A percentile compares a stretch with the other conserved stretches of the same genome.
These are phyloP conservation scores for Drosophila nigritarsus DNA, from an alignment of 2,888 invertebrate genomes.

Conservation along the genomic window DNA sequence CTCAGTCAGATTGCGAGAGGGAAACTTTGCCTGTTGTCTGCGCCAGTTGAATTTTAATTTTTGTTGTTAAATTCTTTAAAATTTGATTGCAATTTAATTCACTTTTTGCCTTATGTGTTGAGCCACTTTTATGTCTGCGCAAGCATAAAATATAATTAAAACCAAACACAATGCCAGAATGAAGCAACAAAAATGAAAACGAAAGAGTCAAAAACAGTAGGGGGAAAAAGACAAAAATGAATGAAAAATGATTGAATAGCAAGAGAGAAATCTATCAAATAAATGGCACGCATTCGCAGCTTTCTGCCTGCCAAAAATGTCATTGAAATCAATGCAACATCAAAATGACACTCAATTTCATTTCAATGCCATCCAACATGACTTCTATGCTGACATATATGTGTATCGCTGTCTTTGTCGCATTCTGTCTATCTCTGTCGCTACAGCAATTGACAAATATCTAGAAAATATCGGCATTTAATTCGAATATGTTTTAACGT, in stretches of 20 bases:
- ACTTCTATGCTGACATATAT: constrained; percentile 21
- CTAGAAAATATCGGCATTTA: not conserved
- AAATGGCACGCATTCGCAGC: constrained; percentile 53
- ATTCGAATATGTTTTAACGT: not conserved
- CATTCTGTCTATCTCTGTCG: not conserved
- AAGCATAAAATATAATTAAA: constrained; percentile 55
- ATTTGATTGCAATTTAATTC: constrained; percentile 44
- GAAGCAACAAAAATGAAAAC: constrained; percentile 27
- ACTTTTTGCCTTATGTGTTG: constrained; percentile 38
- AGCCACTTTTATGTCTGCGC: constrained; percentile 40
- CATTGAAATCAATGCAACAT: constrained; percentile 25
- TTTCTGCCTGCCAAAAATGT: constrained; percentile 18
- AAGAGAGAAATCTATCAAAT: constrained; percentile 4
- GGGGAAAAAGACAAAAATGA: not conserved
- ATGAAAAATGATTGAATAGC: not conserved
- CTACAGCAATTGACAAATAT: constrained; percentile 12
- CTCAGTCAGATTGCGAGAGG: not conserved
- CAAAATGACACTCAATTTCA: constrained; percentile 29
- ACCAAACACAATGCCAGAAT: constrained; percentile 35
- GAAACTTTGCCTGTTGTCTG: constrained; percentile 39
- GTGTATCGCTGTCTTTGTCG: not conserved
- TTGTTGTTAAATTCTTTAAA: constrained; percentile 18
- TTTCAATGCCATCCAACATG: constrained; percentile 41
- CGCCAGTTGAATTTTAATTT: constrained; percentile 43
- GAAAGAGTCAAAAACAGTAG: constrained; percentile 13